Base-by-base conservation (phyloP, 2,113 vertebrate species). In the Mormyrus iriodes region DNA sequence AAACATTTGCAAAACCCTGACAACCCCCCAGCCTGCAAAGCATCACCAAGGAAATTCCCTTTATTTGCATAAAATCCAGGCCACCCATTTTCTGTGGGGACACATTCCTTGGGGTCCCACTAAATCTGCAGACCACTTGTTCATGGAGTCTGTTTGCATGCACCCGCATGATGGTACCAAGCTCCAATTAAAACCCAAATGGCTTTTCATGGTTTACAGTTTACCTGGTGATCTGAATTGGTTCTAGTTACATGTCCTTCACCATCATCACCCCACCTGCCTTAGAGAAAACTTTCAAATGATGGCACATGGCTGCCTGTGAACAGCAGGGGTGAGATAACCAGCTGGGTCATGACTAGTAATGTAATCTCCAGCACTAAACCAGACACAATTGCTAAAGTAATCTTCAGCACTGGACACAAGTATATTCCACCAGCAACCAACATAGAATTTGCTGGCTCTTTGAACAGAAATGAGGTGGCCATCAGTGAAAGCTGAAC, bases 11-110 rank as follows among this genome's bases (percentile, higher is more conserved):
- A 87, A 42, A 19, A 44, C 53, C 17, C 53, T 24, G 53, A 49
- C 19, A 9, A 1, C 3, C 31, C 19, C 51, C 52, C 24, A 5
- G 31, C 19, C 21, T 24, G 7, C 55, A 42, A 61, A 61, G 86
- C 35, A 17, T 15, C 86, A 61, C 35, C 35, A 42, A 61, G 86
- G 86, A 53, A 87, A 21, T n/a, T 19, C 85, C 86, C 19, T 44
- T 39, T 17, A 65, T 87, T 87, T 87, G 39, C 55, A 87, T 87
- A 87, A 87, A 87, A 87, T 87, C 55, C 86, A 65, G 86, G 86
- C 65, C 31, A 65, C 86, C 55, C 53, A 65, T 65, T 87, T 87
- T 87, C 86, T 65, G 31, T 65, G 86, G 55, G 55, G 55, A 87
- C 5, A 42, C 86, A 42, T 87, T 87, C 44, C 82, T 46, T 24